Percentiles rank a stretch among this genome's conserved stretches.
Conservation (phyloP, 2,888 invertebrate species). For the Caenorhabditis uteleia region DNA sequence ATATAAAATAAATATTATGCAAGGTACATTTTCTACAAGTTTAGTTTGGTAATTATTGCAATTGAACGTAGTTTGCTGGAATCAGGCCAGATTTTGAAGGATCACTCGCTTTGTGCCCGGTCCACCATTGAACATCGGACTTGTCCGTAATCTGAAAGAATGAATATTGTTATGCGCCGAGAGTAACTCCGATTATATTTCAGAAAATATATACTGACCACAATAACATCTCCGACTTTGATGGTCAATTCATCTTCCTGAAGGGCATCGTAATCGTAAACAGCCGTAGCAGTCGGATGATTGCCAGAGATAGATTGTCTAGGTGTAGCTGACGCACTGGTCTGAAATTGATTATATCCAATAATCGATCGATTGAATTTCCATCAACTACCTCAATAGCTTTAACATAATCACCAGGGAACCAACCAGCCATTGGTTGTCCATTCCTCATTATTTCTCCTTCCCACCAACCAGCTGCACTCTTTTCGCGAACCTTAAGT, state of each 20-base stretch:
- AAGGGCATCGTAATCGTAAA: slow-evolving; percentile 65
- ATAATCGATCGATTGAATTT: neutral
- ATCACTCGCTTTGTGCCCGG: slow-evolving; percentile 46
- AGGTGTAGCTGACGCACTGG: neutral
- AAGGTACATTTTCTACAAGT: slow-evolving; percentile 1
- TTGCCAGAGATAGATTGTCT: too few relatives aligned
- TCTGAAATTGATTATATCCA: neutral
- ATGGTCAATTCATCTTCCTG: slow-evolving; percentile 66
- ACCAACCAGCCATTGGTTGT: slow-evolving; percentile 90
- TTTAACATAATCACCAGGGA: slow-evolving; percentile 97
- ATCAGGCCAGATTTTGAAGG: slow-evolving; percentile 54
- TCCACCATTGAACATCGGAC: slow-evolving; percentile 65
- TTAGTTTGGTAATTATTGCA: slow-evolving; percentile 12
- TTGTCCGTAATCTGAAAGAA: slow-evolving; percentile 29
- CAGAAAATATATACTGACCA: slow-evolving; percentile 10
- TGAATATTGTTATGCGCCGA: too few relatives aligned
- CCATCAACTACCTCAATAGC: slow-evolving; percentile 63
- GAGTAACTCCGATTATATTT: neutral
- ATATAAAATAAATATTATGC: too few relatives aligned
- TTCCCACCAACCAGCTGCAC: slow-evolving; percentile 99
- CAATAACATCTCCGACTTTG: slow-evolving; percentile 44
- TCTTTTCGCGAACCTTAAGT: slow-evolving; percentile 92
- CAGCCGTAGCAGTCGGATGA: slow-evolving; percentile 41
- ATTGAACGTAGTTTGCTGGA: slow-evolving; percentile 67
- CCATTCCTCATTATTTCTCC: slow-evolving; percentile 80